Evolutionary conservation across 2,888 invertebrate genomes (phyloP).

Genomic region (Brachypalpus laphriformis): DNA sequence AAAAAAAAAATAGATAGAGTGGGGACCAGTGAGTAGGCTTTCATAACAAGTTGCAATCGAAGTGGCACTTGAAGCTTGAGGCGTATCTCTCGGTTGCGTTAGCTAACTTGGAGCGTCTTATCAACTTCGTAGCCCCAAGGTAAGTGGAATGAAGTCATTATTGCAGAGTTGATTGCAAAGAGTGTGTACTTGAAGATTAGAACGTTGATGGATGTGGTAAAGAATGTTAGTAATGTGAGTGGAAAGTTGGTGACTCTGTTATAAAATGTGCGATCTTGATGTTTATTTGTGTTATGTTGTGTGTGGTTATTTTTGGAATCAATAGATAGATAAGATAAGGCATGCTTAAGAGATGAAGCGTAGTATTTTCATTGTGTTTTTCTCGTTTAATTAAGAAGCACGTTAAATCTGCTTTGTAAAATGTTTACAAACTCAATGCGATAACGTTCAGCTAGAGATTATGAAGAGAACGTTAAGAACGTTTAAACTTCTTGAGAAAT

Average conservation of each 20-base stretch:
- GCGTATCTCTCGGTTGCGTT: background rate
- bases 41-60: background rate
- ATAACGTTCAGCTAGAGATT: background rate
- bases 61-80: slow-evolving; percentile 10
- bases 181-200: slow-evolving; percentile 3
- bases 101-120: slow-evolving; percentile 13
- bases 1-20: slow-evolving; percentile 1
- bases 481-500: background rate
- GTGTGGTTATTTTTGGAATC: slow-evolving; percentile 22
- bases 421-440: background rate
- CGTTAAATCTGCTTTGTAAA: background rate
- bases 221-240: background rate
- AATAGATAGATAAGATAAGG: slow-evolving; percentile 26
- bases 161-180: background rate
- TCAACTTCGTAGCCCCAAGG: background rate
- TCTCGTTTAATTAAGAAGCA: background rate
- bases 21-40: background rate
- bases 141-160: slow-evolving; percentile 4
- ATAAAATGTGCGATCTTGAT: slow-evolving; percentile 7
- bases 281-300: slow-evolving; percentile 1
- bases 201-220: background rate
- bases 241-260: background rate
- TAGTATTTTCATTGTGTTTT: background rate
- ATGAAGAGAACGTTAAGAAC: background rate
- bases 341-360: background rate